Evolutionary conservation across 1,140 invertebrate species (phyloP), one percentile per base, ranked within the genome.

Genomic region (Cheumatopsyche charites): DNA sequence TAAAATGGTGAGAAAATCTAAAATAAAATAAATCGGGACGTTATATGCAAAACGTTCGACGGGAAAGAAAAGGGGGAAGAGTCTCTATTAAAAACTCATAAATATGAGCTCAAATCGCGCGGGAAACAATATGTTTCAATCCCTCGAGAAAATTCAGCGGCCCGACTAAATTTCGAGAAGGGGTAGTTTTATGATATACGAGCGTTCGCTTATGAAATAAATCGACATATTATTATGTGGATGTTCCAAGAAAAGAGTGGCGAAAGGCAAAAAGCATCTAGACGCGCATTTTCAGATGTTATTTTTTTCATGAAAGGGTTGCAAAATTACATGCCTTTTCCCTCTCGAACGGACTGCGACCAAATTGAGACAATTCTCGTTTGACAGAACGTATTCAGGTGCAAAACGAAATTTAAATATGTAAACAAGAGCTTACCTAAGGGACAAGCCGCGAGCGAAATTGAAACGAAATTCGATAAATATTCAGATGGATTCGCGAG

Each of bases 91-190:
- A 75, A 75, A 75, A 67, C 36, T 41, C 49, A 73, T 75, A 75
- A 75, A 75, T 70, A 75, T 21, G 25, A 42, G 36, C 49, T 62
- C 71, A 75, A 75, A 73, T 75, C 67, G 71, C 71, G 63, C 71
- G 71, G 70, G 70, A 75, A 72, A 75, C 70, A 75, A 75, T 75
- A 75, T 72, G 74, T 75, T 75, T 72, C 74, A 75, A 72, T 70
- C 74, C 74, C 74, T 75, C 55, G 52, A 52, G 47, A 70, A 68
- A 70, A 70, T 70, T 45, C 73, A 63, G 49, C 52, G 70, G 45
- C 61, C 65, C 62, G 55, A 42, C 36, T 17, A 62, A 65, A 61
- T 45, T 70, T 70, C 42, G 26, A 29, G 49, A 47, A 66, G 73
- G 68, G 67, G 47, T 67, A 45, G 26, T 61, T 65, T 71, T 43